Evolutionary conservation across 2,113 vertebrate genomes (phyloP), one percentile per base, ranked within the genome.

Genomic region (Anthoscopus minutus): DNA sequence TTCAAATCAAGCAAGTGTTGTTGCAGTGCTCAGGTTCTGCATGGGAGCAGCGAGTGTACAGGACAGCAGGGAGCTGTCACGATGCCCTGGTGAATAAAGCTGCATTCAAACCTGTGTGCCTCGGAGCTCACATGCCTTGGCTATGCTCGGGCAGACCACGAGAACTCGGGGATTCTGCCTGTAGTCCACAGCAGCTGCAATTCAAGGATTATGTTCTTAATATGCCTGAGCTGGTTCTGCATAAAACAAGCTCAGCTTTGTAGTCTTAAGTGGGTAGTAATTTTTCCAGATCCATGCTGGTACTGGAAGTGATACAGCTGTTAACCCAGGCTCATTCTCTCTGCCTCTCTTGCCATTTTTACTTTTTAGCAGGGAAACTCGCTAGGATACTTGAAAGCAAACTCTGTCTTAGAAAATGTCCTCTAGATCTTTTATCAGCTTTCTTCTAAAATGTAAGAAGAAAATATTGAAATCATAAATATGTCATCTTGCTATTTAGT

Each of bases 121-220:
- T 37, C 1, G 3, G 22, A 15, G 37, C 16, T 87, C 10, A 22
- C 53, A 13, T 37, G 65, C 60, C 51, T 35, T 61, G 69, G 44
- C 37, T 44, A 0, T 0, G 4, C 84, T 76, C 5, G 1, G 23
- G 1, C 37, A 47, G 45, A 51, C 35, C 15, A 3, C 6, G 66
- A 57, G 70, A 77, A 18, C 37, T 66, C 3, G 0, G 8, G 48
- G 9, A 37, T 79, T 84, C 69, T 74, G 61, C 23, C 9, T 17
- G 9, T 24, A 38, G 62, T 38, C 42, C 9, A 3, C 35, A 44
- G 31, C 0, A 6, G 30, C 8, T 58, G 48, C 44, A 57, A 5
- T 40, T 77, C 51, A 48, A 65, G 62, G 73, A 74, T 82, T 88
- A 57, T 60, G 27, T 62, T 69, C 50, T 72, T 93, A 60, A 53